phyloP scores from a whole-genome alignment of 2,888 invertebrate species.

The Bellardia bayeri region DNA sequence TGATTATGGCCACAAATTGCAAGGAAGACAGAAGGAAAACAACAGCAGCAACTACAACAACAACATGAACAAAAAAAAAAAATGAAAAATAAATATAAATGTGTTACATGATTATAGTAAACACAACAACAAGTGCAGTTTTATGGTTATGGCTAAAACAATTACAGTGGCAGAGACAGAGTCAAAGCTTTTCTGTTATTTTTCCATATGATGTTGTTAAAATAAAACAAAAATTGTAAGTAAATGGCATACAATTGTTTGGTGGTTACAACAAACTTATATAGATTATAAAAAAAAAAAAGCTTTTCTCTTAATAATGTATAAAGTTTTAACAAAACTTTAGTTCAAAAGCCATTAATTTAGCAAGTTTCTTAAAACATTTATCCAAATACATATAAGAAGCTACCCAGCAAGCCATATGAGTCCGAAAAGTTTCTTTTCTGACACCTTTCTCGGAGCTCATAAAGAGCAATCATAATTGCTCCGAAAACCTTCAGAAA shows the following conservation, averaged over 20 bases:
- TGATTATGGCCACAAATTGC: conserved; percentile 73
- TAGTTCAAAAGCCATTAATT: too few species aligned
- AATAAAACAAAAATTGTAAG: not conserved
- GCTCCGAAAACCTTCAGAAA: too few species aligned
- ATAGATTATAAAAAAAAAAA: not conserved
- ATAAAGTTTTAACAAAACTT: not conserved
- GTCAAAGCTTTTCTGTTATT: not conserved
- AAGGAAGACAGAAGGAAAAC: conserved; percentile 56
- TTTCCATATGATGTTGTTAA: not conserved
- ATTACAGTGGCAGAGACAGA: conserved; percentile 21
- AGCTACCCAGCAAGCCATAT: too few species aligned
- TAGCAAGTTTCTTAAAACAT: too few species aligned
- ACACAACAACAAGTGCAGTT: conserved; percentile 75
- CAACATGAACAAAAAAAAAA: not conserved
- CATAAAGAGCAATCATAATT: too few species aligned
- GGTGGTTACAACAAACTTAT: not conserved
- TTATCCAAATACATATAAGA: too few species aligned
- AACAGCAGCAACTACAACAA: conserved; percentile 14
- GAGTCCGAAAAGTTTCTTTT: too few species aligned
- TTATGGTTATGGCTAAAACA: conserved; percentile 56
- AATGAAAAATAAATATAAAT: conserved; percentile 78
- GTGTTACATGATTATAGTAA: conserved; percentile 83
- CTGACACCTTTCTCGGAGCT: too few species aligned
- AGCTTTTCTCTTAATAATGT: not conserved
- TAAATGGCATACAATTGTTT: not conserved